Conservation (phyloP, 2,888 invertebrate genomes). For the Drosophila rubida region DNA sequence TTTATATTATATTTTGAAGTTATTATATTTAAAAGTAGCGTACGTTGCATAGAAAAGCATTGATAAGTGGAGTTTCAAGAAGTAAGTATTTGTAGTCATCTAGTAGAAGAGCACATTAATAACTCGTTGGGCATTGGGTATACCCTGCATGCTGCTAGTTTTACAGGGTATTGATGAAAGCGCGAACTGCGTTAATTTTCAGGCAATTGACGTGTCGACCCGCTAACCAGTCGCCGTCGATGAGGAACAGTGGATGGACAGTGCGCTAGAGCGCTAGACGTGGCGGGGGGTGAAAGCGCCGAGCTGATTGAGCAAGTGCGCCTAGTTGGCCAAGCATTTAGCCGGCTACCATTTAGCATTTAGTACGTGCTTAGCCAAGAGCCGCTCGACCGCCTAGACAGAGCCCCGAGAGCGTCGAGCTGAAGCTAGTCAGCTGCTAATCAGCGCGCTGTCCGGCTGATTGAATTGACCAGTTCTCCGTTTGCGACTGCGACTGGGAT, state of each 20-base stretch:
- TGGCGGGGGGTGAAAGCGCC: not conserved
- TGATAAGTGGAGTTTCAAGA: too few relatives aligned
- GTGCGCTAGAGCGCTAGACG: not conserved
- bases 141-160: not conserved
- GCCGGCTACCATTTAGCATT: slow-evolving; percentile 22
- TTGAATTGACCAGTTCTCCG: slow-evolving; percentile 71
- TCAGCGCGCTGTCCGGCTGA: slow-evolving; percentile 75
- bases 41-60: too few relatives aligned
- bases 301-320: slow-evolving; percentile 75
- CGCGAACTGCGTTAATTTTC: slow-evolving; percentile 79
- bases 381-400: slow-evolving; percentile 34
- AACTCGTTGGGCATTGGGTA: too few relatives aligned
- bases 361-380: slow-evolving; percentile 63
- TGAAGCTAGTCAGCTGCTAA: slow-evolving; percentile 61
- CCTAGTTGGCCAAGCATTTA: slow-evolving; percentile 54
- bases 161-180: slow-evolving; percentile 58
- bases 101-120: too few relatives aligned
- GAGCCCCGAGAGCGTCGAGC: not conserved
- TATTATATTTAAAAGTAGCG: too few relatives aligned
- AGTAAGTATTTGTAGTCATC: too few relatives aligned
- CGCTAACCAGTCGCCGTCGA: slow-evolving; percentile 23
- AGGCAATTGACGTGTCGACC: slow-evolving; percentile 67
- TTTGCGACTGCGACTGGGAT: slow-evolving; percentile 1
- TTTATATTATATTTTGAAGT: too few relatives aligned
- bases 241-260: slow-evolving; percentile 18